These are phyloP conservation scores for Gobio occitaniae DNA, from an alignment of 2,797 vertebrate genomes.

Conservation along the genomic window DNA sequence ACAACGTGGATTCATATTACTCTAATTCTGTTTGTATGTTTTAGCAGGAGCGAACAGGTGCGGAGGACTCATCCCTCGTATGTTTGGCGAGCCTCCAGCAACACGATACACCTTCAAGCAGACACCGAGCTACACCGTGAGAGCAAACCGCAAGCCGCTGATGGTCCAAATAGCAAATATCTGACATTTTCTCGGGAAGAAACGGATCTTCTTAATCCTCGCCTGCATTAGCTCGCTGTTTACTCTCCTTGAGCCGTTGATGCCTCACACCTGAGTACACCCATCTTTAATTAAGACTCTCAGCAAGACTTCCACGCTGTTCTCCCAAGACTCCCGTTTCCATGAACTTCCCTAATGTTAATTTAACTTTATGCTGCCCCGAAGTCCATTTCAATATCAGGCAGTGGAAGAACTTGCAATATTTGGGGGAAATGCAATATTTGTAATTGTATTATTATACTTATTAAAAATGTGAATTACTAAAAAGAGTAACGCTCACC, in stretches of 20 bases:
- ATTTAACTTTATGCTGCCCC: conserved; percentile 11
- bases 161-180: conserved; percentile 13
- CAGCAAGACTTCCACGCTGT: conserved; percentile 10
- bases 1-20: conserved; percentile 23
- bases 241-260: conserved; percentile 30
- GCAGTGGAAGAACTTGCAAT: neutral
- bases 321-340: conserved; percentile 5
- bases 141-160: neutral
- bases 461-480: neutral
- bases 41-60: conserved; percentile 21
- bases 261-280: conserved; percentile 33
- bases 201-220: conserved; percentile 39
- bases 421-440: conserved; percentile 1
- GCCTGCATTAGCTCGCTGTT: conserved; percentile 24
- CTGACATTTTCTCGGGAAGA: conserved; percentile 39
- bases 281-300: conserved; percentile 39
- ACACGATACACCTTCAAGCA: neutral
- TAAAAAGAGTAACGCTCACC: neutral
- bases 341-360: conserved; percentile 5
- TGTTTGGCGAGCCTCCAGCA: neutral
- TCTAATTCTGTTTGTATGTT: conserved; percentile 29
- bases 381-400: conserved; percentile 1
- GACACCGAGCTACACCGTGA: neutral
- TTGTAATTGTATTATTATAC: neutral
- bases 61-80: neutral